A percentile compares a stretch with the other conserved stretches of the same genome.
phyloP scores from a whole-genome alignment of 2,888 invertebrate species.

The Malthinus seriepunctatus region DNA sequence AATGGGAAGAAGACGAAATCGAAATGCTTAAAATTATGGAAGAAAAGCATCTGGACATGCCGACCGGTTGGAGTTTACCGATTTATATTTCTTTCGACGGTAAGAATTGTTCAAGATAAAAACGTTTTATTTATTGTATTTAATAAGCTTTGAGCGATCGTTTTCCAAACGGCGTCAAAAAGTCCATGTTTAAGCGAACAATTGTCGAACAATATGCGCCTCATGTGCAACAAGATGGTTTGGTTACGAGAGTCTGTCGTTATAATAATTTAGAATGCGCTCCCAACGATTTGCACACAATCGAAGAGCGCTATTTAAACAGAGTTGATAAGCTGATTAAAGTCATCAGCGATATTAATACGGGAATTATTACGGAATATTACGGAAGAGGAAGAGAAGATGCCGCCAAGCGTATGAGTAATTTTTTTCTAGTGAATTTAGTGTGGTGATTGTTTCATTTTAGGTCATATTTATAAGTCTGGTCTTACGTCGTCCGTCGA shows the following conservation, averaged over 20 bases:
- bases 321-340: slow-evolving; percentile 67
- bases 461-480: slow-evolving; percentile 53
- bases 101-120: slow-evolving; percentile 36
- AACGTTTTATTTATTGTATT: background rate
- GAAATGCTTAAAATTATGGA: slow-evolving; percentile 53
- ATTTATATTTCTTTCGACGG: slow-evolving; percentile 65
- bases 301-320: slow-evolving; percentile 67
- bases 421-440: background rate
- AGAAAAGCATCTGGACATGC: slow-evolving; percentile 79
- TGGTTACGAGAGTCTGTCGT: slow-evolving; percentile 65
- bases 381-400: slow-evolving; percentile 72
- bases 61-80: slow-evolving; percentile 72
- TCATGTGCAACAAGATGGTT: slow-evolving; percentile 74
- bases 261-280: slow-evolving; percentile 65
- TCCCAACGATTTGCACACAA: slow-evolving; percentile 43
- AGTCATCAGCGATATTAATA: slow-evolving; percentile 58
- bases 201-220: slow-evolving; percentile 78
- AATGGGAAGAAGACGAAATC: slow-evolving; percentile 59
- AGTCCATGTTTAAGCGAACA: slow-evolving; percentile 71
- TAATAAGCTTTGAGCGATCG: slow-evolving; percentile 57
- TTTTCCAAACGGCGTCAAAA: slow-evolving; percentile 74
- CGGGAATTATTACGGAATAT: slow-evolving; percentile 60
- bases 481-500: slow-evolving; percentile 42
- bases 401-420: slow-evolving; percentile 66
- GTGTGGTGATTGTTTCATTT: slow-evolving; percentile 19